Conservation (phyloP, 1,140 invertebrate genomes). For the Pseudomyrmex pallidus region DNA sequence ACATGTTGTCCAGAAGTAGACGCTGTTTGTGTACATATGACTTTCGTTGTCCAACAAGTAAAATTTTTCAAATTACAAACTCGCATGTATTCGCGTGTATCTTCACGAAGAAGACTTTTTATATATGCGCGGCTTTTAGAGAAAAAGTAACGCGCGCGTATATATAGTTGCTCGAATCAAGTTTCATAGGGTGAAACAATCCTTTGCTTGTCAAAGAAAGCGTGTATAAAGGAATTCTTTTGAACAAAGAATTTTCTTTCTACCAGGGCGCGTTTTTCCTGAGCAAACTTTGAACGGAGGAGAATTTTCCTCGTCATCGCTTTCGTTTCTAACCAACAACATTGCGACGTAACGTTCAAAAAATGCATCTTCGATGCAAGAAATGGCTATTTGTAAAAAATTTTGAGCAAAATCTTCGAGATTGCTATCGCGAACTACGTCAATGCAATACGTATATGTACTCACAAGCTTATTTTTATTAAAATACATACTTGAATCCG, state of each 20-base stretch:
- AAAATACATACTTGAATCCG: too few species aligned
- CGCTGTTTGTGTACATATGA: neutral
- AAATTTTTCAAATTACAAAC: neutral
- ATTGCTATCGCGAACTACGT: neutral
- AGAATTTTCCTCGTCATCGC: neutral
- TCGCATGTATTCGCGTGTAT: neutral
- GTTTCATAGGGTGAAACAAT: slow-evolving; percentile 22
- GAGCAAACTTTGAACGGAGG: neutral
- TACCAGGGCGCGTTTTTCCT: neutral
- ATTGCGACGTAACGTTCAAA: neutral
- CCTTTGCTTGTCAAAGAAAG: neutral
- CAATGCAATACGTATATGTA: neutral
- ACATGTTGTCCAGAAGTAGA: neutral
- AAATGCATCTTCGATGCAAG: neutral
- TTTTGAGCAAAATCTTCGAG: neutral
- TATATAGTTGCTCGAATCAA: neutral
- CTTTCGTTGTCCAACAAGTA: neutral
- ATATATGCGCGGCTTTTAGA: neutral
- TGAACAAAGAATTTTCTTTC: slow-evolving; percentile 4
- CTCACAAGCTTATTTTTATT: too few species aligned
- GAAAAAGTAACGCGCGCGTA: neutral
- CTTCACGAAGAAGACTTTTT: too few species aligned
- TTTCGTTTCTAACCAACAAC: neutral
- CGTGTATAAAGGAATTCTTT: slow-evolving; percentile 28
- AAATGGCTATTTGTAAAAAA: neutral